Percentiles rank a stretch among this genome's conserved stretches.
Evolutionary conservation across 2,113 vertebrate species (phyloP).

Genomic region (Raja brachyura): DNA sequence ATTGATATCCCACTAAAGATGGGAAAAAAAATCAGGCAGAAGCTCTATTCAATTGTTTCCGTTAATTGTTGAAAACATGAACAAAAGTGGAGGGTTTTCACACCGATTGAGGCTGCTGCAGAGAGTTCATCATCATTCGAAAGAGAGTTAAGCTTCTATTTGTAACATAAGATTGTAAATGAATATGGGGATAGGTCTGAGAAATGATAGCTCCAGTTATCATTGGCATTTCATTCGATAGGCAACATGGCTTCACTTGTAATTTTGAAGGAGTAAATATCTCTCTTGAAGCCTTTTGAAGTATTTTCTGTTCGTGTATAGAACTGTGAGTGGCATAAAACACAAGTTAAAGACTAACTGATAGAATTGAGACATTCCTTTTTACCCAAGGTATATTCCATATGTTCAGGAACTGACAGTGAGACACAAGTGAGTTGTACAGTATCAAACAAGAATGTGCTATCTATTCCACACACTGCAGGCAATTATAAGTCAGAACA

Average conservation of each 20-base stretch:
- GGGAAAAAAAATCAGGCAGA: neutral
- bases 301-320: neutral
- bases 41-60: neutral
- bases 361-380: neutral
- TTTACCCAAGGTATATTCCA: neutral
- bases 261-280: neutral
- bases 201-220: neutral
- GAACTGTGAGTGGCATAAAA: neutral
- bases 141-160: neutral
- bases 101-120: neutral
- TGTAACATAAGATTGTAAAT: neutral
- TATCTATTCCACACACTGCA: neutral
- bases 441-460: neutral
- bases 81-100: neutral
- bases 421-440: neutral
- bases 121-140: neutral
- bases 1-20: neutral
- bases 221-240: neutral
- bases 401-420: neutral
- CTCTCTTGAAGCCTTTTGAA: neutral
- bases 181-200: neutral
- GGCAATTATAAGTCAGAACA: conserved; percentile 16
- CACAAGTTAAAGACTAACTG: neutral
- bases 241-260: neutral
- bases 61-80: neutral